A percentile compares a stretch with the other conserved stretches of the same genome.
phyloP scores from a whole-genome alignment of 2,888 invertebrate species.

The Eledona agricola region DNA sequence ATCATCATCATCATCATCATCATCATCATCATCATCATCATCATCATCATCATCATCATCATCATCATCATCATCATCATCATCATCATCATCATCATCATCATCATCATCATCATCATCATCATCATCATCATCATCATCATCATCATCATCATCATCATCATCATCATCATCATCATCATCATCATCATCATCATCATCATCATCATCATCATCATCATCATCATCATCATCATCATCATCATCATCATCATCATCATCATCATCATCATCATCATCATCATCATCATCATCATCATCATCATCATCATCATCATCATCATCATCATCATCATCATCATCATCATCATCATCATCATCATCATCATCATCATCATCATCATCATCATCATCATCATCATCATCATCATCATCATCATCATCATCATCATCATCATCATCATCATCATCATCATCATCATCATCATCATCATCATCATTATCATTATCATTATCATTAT shows the following conservation, averaged over 20 bases:
- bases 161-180: conserved; percentile 2
- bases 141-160: conserved; percentile 2
- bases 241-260: conserved; percentile 2
- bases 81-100: conserved; percentile 2
- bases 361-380: conserved; percentile 2
- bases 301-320: conserved; percentile 2
- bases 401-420: conserved; percentile 2
- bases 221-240: conserved; percentile 2
- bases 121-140: conserved; percentile 2
- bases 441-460: conserved; percentile 2
- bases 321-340: conserved; percentile 2
- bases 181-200: conserved; percentile 2
- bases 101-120: conserved; percentile 2
- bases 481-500: background rate
- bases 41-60: conserved; percentile 2
- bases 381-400: conserved; percentile 2
- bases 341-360: conserved; percentile 2
- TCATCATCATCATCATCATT: conserved; percentile 1
- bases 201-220: conserved; percentile 2
- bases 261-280: conserved; percentile 2
- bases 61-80: conserved; percentile 2
- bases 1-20: conserved; percentile 2
- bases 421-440: conserved; percentile 2
- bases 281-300: conserved; percentile 2
- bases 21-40: conserved; percentile 2